Evolutionary conservation across 2,888 invertebrate genomes (phyloP).

Genomic region (Machimus rusticus): DNA sequence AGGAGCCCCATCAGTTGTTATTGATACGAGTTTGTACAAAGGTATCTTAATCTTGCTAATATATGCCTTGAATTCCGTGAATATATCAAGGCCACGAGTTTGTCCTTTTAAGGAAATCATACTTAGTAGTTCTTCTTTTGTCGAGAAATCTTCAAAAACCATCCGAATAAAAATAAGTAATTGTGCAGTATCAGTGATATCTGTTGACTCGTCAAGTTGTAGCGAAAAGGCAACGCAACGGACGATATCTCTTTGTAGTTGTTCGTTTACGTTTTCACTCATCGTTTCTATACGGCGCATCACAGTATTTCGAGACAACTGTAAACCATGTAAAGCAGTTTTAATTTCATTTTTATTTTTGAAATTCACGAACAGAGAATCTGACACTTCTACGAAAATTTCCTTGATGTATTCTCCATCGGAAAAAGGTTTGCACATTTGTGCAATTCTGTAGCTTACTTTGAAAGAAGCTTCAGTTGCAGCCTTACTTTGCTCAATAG

Average conservation of each 20-base stretch:
- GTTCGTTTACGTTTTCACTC: too few species aligned
- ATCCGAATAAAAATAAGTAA: constrained; percentile 48
- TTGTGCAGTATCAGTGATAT: constrained; percentile 50
- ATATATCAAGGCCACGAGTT: too few species aligned
- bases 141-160: constrained; percentile 29
- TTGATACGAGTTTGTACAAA: constrained; percentile 49
- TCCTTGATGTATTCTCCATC: not conserved
- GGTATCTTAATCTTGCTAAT: constrained; percentile 41
- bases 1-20: constrained; percentile 51
- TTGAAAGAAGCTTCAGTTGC: not conserved
- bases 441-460: not conserved
- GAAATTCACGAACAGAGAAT: not conserved
- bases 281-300: too few species aligned
- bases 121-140: constrained; percentile 47
- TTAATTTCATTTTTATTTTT: too few species aligned
- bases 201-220: constrained; percentile 51
- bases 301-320: too few species aligned
- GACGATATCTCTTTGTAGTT: not conserved
- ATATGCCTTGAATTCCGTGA: too few species aligned
- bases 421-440: not conserved
- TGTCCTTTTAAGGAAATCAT: constrained; percentile 13
- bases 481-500: not conserved
- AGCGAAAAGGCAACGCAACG: constrained; percentile 22
- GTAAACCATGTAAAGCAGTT: too few species aligned
- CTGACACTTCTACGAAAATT: not conserved